Evolutionary conservation across 1,140 invertebrate species (phyloP).

Genomic region (Bradysia coprophila): DNA sequence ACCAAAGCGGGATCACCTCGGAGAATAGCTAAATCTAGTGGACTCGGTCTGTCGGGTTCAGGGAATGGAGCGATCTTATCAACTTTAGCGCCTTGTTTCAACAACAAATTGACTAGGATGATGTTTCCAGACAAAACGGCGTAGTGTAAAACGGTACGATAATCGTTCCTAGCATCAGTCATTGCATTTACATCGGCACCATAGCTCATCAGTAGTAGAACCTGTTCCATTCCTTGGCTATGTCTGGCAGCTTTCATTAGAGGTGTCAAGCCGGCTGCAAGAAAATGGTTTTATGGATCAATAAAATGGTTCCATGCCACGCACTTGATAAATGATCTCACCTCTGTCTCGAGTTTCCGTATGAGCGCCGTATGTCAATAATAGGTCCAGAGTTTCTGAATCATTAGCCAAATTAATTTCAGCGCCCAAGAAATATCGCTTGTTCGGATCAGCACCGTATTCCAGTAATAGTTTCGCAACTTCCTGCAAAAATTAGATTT

Average conservation of each 20-base stretch:
- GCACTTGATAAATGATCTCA: no score
- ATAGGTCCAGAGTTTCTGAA: slow-evolving; percentile 57
- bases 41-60: slow-evolving; percentile 61
- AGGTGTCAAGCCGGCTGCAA: not conserved
- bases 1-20: slow-evolving; percentile 60
- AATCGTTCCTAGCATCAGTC: slow-evolving; percentile 61
- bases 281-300: not conserved
- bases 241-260: slow-evolving; percentile 5
- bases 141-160: slow-evolving; percentile 68
- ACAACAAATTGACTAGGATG: slow-evolving; percentile 56
- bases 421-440: slow-evolving; percentile 71
- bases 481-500: slow-evolving; percentile 22
- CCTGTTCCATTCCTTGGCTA: slow-evolving; percentile 50
- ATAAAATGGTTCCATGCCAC: not conserved
- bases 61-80: slow-evolving; percentile 23
- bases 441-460: slow-evolving; percentile 55
- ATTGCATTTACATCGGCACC: slow-evolving; percentile 70
- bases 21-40: slow-evolving; percentile 65
- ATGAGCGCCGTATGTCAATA: slow-evolving; percentile 68
- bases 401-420: slow-evolving; percentile 80
- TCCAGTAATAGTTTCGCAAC: slow-evolving; percentile 47
- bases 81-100: slow-evolving; percentile 60
- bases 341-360: slow-evolving; percentile 60
- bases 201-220: slow-evolving; percentile 53
- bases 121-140: slow-evolving; percentile 61